phyloP scores from a whole-genome alignment of 2,113 vertebrate species.

The Mesoclemmys tuberculata region DNA sequence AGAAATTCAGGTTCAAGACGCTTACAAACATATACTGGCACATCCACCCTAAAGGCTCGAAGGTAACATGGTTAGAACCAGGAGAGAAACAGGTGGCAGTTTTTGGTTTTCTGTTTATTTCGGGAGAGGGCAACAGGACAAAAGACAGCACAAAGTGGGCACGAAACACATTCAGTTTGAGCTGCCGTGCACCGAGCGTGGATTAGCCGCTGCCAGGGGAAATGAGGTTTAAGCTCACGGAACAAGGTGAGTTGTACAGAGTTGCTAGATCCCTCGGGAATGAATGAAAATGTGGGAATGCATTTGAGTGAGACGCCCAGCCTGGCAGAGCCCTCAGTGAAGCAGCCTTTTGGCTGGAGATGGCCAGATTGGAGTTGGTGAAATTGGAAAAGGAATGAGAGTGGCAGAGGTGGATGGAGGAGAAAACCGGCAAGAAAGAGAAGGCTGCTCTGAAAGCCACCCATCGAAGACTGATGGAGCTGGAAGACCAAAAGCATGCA shows the following conservation, averaged over 20 bases:
- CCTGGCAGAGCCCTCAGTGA: neutral
- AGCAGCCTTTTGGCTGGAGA: neutral
- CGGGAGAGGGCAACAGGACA: neutral
- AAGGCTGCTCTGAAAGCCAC: neutral
- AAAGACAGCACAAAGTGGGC: neutral
- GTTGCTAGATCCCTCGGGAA: neutral
- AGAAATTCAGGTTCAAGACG: neutral
- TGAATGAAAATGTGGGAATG: neutral
- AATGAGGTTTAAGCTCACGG: neutral
- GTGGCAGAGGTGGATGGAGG: neutral
- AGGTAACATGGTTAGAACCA: neutral
- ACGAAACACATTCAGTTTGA: neutral
- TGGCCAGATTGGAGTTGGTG: neutral
- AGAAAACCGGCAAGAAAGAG: neutral
- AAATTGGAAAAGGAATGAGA: neutral
- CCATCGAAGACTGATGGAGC: neutral
- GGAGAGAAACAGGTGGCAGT: neutral
- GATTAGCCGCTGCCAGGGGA: neutral
- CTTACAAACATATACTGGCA: too few species aligned
- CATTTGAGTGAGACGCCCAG: neutral
- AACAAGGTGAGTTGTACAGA: too few species aligned
- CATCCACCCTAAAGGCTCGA: neutral
- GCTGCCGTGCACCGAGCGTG: too few species aligned
- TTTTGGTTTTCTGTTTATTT: neutral
- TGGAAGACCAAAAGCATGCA: neutral